Conservation (phyloP, 2,888 invertebrate genomes). For the Nineta flava region DNA sequence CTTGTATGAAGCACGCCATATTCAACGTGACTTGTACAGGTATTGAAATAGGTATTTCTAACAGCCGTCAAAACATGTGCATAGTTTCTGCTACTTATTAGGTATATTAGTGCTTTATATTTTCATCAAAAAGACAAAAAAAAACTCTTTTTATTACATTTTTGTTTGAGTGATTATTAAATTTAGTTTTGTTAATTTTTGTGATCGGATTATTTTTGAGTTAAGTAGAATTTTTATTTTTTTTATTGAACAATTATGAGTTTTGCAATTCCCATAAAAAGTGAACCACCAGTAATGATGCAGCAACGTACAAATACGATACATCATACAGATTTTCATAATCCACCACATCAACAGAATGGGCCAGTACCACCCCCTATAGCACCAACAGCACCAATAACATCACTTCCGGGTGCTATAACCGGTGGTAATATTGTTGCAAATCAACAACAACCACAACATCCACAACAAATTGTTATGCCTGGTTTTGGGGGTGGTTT, state of each 20-base stretch:
- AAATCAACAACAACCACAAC: not conserved
- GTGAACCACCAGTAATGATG: not conserved
- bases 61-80: not conserved
- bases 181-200: too few relatives aligned
- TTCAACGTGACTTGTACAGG: not conserved
- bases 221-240: too few relatives aligned
- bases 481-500: conserved; percentile 19
- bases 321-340: not conserved
- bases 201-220: too few relatives aligned
- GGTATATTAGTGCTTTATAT: not conserved
- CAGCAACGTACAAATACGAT: not conserved
- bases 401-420: not conserved
- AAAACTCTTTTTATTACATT: too few relatives aligned
- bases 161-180: too few relatives aligned
- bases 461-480: conserved; percentile 30
- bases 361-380: not conserved
- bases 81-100: not conserved
- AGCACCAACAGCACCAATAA: not conserved
- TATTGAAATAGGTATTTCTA: not conserved
- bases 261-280: not conserved
- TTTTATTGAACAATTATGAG: not conserved
- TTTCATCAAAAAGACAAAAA: not conserved
- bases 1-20: not conserved
- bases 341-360: not conserved
- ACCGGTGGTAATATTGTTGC: not conserved